Conservation (phyloP, 2,113 vertebrate genomes). For the Pampusana beccarii region DNA sequence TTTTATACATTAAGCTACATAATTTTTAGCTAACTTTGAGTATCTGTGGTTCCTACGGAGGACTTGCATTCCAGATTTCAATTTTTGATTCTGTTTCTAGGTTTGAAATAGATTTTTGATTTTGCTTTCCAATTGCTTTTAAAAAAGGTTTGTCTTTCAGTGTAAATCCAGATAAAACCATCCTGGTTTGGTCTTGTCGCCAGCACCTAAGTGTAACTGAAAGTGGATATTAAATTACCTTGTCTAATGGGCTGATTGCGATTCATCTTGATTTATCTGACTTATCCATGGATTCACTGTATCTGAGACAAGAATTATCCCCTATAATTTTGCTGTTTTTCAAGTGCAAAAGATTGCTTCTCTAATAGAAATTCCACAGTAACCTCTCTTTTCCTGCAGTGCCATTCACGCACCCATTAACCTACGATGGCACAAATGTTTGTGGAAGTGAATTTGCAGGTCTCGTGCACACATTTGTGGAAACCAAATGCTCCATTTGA, state of each 20-base stretch:
- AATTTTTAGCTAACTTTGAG: constrained; percentile 16
- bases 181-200: constrained; percentile 32
- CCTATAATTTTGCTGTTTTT: background rate
- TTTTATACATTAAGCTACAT: constrained; percentile 62
- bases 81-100: background rate
- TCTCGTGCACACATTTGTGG: background rate
- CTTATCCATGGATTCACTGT: constrained; percentile 26
- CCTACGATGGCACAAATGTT: background rate
- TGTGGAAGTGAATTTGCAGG: background rate
- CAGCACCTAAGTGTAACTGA: constrained; percentile 57
- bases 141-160: constrained; percentile 25
- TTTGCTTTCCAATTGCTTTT: constrained; percentile 27
- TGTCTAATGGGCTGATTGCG: constrained; percentile 59
- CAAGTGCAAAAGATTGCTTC: background rate
- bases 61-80: background rate
- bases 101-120: constrained; percentile 18
- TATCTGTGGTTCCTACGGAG: constrained; percentile 36
- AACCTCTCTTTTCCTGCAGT: background rate
- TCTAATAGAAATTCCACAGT: background rate
- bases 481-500: background rate
- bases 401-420: background rate
- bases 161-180: constrained; percentile 57
- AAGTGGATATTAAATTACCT: constrained; percentile 32
- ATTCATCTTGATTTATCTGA: constrained; percentile 33
- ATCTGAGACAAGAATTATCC: background rate